Base-by-base conservation (phyloP, 2,888 invertebrate species). In the Thalpophila matura region DNA sequence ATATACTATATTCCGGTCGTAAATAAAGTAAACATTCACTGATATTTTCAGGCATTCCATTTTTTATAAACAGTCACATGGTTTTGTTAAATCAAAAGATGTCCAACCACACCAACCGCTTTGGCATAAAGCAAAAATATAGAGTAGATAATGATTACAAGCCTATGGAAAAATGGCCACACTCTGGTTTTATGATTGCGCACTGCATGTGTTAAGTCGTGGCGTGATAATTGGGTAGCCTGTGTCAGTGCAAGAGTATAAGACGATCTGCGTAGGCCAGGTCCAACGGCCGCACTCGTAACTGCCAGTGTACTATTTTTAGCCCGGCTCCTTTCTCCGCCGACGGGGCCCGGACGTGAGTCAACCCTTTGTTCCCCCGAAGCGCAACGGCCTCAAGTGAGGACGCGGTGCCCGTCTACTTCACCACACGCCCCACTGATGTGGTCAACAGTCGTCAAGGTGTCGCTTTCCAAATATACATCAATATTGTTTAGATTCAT, bases 281-380 rank as follows among this genome's bases (percentile, higher is more conserved):
- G 88, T 84, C 88, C 87, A 89, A 89, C 86, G 89, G 86, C 88
- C 88, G 84, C 82, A 80, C 82, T 86, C 81, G 82, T 87, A 89
- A 89, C 88, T 87, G 87, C 87, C 86, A 85, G 84, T 81, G 86
- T 81, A 86, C 91, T 92, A 91, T 92, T 92, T 92, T 88, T 91
- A 92, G 90, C 88, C 55, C 84, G 68, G 77, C 86, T 91, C 91
- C 91, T 91, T 92, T 91, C 92, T 91, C 89, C 85, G 82, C 72
- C 82, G 83, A 82, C 84, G 83, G 81, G 86, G 86, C 85, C 88
- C 89, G 91, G 91, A 91, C 91, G 86, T 93, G 92, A 93, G 86
- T 93, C 91, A 92, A 89, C 89, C 91, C 92, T 93, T 93, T 92
- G 91, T 92, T 90, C 87, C 88, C 84, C 85, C 79, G 76, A 79